These are phyloP conservation scores for Furcula furcula DNA, from an alignment of 2,888 invertebrate species.

Conservation along the genomic window DNA sequence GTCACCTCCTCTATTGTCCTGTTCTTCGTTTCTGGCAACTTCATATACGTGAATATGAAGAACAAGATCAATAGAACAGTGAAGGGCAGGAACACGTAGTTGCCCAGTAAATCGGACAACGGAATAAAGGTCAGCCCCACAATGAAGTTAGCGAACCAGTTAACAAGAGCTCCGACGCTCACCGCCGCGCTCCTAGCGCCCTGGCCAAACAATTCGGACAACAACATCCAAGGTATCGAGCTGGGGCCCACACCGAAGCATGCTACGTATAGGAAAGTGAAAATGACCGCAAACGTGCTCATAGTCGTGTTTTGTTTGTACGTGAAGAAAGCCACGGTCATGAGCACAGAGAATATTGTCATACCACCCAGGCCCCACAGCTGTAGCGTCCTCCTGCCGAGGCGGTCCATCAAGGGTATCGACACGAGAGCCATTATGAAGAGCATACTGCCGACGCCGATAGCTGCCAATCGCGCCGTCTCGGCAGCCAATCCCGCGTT, in stretches of 20 bases:
- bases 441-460: constrained; percentile 87
- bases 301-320: constrained; percentile 63
- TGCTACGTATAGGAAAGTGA: constrained; percentile 73
- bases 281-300: constrained; percentile 73
- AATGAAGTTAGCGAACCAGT: constrained; percentile 79
- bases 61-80: constrained; percentile 68
- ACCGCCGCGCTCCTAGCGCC: constrained; percentile 75
- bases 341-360: constrained; percentile 86
- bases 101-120: constrained; percentile 55
- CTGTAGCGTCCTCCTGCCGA: constrained; percentile 86
- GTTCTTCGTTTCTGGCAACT: constrained; percentile 77
- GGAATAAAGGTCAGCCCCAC: constrained; percentile 72
- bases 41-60: constrained; percentile 70
- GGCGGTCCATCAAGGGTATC: constrained; percentile 87
- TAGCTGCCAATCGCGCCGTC: constrained; percentile 85
- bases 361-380: constrained; percentile 87
- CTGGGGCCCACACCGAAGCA: constrained; percentile 78
- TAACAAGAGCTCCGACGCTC: constrained; percentile 73
- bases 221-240: constrained; percentile 79
- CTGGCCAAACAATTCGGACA: constrained; percentile 76
- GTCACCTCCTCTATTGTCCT: constrained; percentile 76
- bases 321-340: constrained; percentile 81
- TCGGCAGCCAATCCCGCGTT: constrained; percentile 82
- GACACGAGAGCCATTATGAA: constrained; percentile 89
- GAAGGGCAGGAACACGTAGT: constrained; percentile 73